Conservation (phyloP, 2,797 vertebrate species). For the Sebastes taczanowskii region DNA sequence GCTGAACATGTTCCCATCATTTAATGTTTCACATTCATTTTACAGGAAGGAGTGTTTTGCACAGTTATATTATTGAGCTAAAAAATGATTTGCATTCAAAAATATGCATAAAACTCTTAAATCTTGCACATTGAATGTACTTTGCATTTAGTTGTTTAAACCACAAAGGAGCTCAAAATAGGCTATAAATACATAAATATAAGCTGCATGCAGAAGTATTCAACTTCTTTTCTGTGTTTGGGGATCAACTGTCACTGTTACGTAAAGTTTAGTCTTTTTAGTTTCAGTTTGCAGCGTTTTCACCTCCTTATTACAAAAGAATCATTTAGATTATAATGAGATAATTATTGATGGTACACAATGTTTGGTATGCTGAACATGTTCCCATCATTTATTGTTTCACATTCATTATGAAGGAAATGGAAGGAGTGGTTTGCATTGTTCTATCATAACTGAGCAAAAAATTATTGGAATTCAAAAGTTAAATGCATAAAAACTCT, state of each 20-base stretch:
- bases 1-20: neutral
- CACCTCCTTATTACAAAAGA: neutral
- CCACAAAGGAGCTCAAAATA: too few species aligned
- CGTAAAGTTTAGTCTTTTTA: neutral
- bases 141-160: too few species aligned
- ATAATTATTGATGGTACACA: neutral
- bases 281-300: neutral
- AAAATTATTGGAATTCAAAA: neutral
- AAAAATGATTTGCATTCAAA: too few species aligned
- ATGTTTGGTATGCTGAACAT: neutral
- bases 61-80: neutral
- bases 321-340: neutral
- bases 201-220: neutral
- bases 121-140: too few species aligned
- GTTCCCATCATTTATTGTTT: neutral
- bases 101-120: neutral
- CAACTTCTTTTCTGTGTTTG: neutral
- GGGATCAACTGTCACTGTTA: neutral
- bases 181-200: too few species aligned
- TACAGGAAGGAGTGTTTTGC: neutral
- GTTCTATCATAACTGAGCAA: neutral
- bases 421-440: neutral
- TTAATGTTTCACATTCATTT: neutral
- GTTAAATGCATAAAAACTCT: too few species aligned
- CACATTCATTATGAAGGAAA: neutral